Evolutionary conservation across 92 coral and sea anemone species (phyloP), one percentile per base, ranked within the genome.

Genomic region (Phenganax marumi): DNA sequence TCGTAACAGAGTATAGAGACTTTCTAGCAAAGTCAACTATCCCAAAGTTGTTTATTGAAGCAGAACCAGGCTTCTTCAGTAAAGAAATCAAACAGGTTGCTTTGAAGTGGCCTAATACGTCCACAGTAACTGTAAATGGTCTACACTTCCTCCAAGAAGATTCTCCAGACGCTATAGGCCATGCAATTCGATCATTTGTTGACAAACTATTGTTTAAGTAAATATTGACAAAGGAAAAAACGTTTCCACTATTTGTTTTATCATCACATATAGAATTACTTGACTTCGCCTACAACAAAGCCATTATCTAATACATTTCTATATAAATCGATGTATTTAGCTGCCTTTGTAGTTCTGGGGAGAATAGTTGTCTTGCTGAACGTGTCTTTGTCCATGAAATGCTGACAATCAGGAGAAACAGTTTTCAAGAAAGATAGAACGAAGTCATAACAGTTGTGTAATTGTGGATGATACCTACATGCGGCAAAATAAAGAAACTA

Each of bases 401-500:
- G 8, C 9, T 56, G 63, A 18, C 50, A 21, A 48, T 26, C 63
- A 57, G 87, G 77, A 8, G n/a, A 63, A 60, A 73, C 57, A 51
- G 77, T 77, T 46, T 70, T 84, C 8, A 90, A 71, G 70, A 92
- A 86, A 17, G 86, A 75, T 52, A 92, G 13, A 3, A 88, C 92
- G 85, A 91, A 92, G 74, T 85, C 83, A 52, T 86, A 92, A 80
- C 97, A 92, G 77, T 92, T 92, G 62, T 86, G 68, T 17, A 24
- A 19, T 18, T 53, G 23, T 56, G 87, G 89, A 77, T 84, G 46
- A 84, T 92, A 92, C 73, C 97, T 92, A 53, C 14, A 77, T 65
- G 39, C 16, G 22, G 52, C 22, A 60, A 16, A 79, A 12, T 68
- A 39, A 19, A 66, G 6, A 26, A 3, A 18, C 46, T 1, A 22